These are phyloP conservation scores for Pithys albifrons DNA, from an alignment of 2,113 vertebrate genomes.

Conservation along the genomic window DNA sequence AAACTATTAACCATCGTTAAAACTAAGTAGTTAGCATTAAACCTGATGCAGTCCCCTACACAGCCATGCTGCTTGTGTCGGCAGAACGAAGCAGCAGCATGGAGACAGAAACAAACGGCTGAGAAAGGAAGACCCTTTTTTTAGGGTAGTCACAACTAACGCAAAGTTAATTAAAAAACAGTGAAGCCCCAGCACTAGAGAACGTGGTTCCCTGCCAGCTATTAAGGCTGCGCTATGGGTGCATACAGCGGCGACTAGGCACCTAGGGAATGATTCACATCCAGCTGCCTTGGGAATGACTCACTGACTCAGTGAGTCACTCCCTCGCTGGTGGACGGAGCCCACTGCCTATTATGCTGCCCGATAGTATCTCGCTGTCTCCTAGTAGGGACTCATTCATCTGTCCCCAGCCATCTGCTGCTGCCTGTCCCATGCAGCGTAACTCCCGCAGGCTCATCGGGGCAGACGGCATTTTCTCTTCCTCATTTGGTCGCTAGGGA, in stretches of 20 bases:
- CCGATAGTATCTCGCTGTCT: slow-evolving; percentile 11
- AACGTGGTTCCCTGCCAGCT: neutral
- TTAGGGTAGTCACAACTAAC: neutral
- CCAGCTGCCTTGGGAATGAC: slow-evolving; percentile 54
- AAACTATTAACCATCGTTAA: slow-evolving; percentile 1
- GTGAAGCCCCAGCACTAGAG: neutral
- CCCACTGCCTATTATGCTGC: slow-evolving; percentile 1
- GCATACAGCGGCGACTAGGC: neutral
- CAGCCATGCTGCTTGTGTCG: neutral
- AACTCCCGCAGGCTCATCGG: neutral
- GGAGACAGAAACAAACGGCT: neutral
- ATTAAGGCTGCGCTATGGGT: neutral
- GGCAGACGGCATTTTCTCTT: neutral
- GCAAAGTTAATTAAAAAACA: neutral
- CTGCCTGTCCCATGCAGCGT: neutral
- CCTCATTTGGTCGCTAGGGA: rapidly evolving
- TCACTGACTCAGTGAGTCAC: slow-evolving; percentile 44
- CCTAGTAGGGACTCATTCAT: slow-evolving; percentile 28
- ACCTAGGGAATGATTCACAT: slow-evolving; percentile 40
- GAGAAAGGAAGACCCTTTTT: neutral
- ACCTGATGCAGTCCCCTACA: neutral
- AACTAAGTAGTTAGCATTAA: neutral
- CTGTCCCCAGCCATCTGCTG: slow-evolving; percentile 16
- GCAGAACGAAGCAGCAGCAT: neutral
- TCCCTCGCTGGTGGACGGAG: neutral